Percentiles rank a stretch among this genome's conserved stretches.
Evolutionary conservation across 2,888 invertebrate species (phyloP).

Genomic region (Eupithecia dodoneata): DNA sequence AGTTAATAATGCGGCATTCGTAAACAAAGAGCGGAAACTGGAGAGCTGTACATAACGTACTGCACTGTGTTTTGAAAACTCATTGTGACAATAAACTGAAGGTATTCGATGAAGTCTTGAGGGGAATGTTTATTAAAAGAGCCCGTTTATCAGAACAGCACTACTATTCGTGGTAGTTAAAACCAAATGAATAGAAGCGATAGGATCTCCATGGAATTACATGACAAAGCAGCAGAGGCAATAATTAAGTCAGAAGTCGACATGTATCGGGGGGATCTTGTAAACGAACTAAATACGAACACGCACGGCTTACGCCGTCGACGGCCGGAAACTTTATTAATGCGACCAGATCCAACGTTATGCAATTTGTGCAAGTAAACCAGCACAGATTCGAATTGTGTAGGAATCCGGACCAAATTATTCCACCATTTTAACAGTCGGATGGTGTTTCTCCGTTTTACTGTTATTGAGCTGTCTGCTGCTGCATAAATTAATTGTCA

Average conservation of each 20-base stretch:
- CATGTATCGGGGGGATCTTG: conserved; percentile 36
- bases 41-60: conserved; percentile 36
- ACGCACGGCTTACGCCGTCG: conserved; percentile 38
- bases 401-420: conserved; percentile 1
- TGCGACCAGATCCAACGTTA: conserved; percentile 29
- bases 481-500: conserved; percentile 16
- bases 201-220: conserved; percentile 36
- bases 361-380: conserved; percentile 30
- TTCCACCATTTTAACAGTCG: conserved; percentile 6
- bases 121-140: conserved; percentile 1
- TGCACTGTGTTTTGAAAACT: conserved; percentile 41
- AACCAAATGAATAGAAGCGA: conserved; percentile 30
- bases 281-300: conserved; percentile 41
- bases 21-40: conserved; percentile 45
- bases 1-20: conserved; percentile 45
- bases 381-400: conserved; percentile 7
- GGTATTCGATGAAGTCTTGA: conserved; percentile 36
- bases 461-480: conserved; percentile 13
- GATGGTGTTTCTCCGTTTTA: conserved; percentile 5
- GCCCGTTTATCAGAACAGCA: neutral
- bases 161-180: neutral
- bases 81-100: conserved; percentile 39
- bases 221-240: conserved; percentile 34
- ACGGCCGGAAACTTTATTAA: conserved; percentile 35
- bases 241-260: conserved; percentile 37